These are phyloP conservation scores for Probosciger aterrimus DNA, from an alignment of 2,113 vertebrate genomes.

Conservation along the genomic window DNA sequence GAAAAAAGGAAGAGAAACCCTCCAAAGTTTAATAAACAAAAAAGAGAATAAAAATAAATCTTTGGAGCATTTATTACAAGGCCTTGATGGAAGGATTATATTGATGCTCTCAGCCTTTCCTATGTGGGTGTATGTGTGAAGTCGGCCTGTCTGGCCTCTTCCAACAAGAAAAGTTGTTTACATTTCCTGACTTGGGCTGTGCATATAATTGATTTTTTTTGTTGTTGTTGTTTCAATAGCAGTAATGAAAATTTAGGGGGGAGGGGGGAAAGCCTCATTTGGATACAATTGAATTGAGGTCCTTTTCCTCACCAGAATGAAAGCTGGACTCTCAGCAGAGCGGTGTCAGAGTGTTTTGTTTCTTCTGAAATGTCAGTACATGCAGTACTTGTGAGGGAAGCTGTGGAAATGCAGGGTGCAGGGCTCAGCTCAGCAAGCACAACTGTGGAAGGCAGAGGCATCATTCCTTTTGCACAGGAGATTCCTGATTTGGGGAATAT, in stretches of 20 bases:
- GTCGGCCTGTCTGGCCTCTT: not conserved
- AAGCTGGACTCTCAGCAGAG: slow-evolving; percentile 4
- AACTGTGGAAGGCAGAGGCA: not conserved
- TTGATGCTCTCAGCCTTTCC: slow-evolving; percentile 52
- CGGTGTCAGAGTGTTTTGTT: slow-evolving; percentile 33
- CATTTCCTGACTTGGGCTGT: slow-evolving; percentile 17
- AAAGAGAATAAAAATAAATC: slow-evolving; percentile 83
- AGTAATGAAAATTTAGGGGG: slow-evolving; percentile 16
- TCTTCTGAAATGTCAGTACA: slow-evolving; percentile 36
- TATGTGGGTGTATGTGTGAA: slow-evolving; percentile 45
- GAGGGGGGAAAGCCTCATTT: not conserved
- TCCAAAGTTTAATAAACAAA: slow-evolving; percentile 79
- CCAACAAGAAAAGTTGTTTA: slow-evolving; percentile 23
- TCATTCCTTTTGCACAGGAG: not conserved
- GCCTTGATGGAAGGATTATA: slow-evolving; percentile 60
- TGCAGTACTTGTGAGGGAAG: not conserved
- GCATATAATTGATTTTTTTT: slow-evolving; percentile 31
- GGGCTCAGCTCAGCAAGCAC: not conserved
- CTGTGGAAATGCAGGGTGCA: not conserved
- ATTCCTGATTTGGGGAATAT: not conserved
- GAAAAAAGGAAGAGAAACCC: slow-evolving; percentile 56
- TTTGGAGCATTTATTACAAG: slow-evolving; percentile 74
- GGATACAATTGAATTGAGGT: slow-evolving; percentile 20
- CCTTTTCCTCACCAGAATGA: not conserved
- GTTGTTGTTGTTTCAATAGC: not conserved